Percentiles rank a stretch among this genome's conserved stretches.
Evolutionary conservation across 2,797 vertebrate genomes (phyloP).

Genomic region (Thunnus albacares): DNA sequence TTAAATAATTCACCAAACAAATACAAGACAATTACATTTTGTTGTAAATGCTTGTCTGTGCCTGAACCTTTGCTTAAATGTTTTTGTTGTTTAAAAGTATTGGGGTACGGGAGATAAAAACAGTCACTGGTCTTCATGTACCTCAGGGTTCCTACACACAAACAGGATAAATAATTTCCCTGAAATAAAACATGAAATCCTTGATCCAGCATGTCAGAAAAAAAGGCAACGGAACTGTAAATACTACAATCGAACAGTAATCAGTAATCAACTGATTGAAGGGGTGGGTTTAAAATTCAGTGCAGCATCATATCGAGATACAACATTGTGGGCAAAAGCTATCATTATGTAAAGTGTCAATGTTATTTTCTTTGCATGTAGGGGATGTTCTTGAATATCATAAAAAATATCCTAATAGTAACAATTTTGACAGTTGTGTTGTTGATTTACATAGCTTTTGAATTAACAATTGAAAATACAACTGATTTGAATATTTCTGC

Average conservation of each 20-base stretch:
- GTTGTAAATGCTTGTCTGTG: constrained; percentile 39
- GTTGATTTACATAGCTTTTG: neutral
- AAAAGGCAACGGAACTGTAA: constrained; percentile 24
- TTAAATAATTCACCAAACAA: constrained; percentile 53
- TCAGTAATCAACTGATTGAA: constrained; percentile 32
- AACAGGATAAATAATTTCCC: constrained; percentile 10
- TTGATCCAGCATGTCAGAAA: constrained; percentile 27
- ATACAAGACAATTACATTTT: constrained; percentile 59
- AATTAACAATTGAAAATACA: neutral
- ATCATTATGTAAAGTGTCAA: constrained; percentile 21
- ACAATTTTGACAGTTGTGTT: neutral
- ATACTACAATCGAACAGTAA: constrained; percentile 12
- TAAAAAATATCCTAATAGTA: neutral
- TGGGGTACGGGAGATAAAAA: constrained; percentile 37
- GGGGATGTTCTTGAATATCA: neutral
- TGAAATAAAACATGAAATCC: constrained; percentile 19
- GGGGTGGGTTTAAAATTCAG: constrained; percentile 11
- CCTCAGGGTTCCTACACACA: constrained; percentile 20
- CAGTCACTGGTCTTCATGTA: constrained; percentile 30
- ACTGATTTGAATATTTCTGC: neutral
- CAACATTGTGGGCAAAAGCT: neutral
- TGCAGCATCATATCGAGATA: constrained; percentile 14
- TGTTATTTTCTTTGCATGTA: constrained; percentile 6
- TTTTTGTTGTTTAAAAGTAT: constrained; percentile 32
- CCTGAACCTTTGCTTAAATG: constrained; percentile 40